Conservation (phyloP, 2,888 invertebrate genomes). For the Spicauda simplicius region DNA sequence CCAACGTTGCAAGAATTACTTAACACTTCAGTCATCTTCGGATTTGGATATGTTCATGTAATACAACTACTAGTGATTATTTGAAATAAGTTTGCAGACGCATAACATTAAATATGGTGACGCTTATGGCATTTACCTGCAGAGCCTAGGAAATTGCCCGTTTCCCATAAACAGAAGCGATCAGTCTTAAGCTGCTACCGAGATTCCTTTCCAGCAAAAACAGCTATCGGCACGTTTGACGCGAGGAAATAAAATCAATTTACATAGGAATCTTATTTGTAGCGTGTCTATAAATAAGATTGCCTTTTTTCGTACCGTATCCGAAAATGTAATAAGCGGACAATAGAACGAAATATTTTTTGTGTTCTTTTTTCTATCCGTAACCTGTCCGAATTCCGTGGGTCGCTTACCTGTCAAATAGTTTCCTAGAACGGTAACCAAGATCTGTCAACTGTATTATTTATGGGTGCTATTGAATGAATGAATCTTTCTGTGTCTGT, state of each 20-base stretch:
- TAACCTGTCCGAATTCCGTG: constrained; percentile 18
- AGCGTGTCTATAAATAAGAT: constrained; percentile 62
- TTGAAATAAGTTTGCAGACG: too few species aligned
- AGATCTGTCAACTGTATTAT: constrained; percentile 25
- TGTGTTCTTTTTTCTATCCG: constrained; percentile 36
- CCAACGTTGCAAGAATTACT: too few species aligned
- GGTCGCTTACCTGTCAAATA: constrained; percentile 42
- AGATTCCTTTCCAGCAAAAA: neutral
- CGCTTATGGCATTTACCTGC: too few species aligned
- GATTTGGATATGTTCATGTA: too few species aligned
- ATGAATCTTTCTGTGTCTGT: constrained; percentile 10
- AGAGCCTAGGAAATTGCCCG: too few species aligned
- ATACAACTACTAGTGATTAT: too few species aligned
- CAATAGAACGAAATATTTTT: constrained; percentile 45
- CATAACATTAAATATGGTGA: too few species aligned
- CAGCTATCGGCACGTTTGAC: constrained; percentile 59
- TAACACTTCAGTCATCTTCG: too few species aligned
- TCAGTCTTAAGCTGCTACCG: neutral
- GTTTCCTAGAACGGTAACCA: constrained; percentile 47
- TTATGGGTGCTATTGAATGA: constrained; percentile 22
- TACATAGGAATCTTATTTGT: constrained; percentile 71
- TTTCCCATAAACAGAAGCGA: neutral
- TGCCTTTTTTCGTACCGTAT: constrained; percentile 57
- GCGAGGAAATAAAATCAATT: constrained; percentile 56
- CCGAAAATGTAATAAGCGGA: constrained; percentile 56